Conservation (phyloP, 2,797 vertebrate species). For the Cynopterus sphinx region DNA sequence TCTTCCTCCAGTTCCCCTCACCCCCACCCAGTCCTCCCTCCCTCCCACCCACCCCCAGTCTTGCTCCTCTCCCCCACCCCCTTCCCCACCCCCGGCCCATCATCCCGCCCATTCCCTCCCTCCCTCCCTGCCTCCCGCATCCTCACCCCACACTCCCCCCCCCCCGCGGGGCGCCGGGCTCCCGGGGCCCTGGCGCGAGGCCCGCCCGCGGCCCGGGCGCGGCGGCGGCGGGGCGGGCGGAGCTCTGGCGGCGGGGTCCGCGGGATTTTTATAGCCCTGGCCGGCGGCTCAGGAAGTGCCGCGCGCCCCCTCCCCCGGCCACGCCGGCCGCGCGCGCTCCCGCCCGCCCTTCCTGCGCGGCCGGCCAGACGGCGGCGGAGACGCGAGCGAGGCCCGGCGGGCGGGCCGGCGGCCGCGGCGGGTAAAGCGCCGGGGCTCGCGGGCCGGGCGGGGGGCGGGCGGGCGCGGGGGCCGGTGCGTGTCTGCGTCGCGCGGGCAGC, state of each 20-base stretch:
- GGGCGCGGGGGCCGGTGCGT: too few species aligned
- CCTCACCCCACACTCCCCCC: background rate
- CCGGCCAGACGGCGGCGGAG: conserved; percentile 56
- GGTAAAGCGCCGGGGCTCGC: background rate
- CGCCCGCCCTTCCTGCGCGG: conserved; percentile 80
- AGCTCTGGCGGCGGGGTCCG: conserved; percentile 58
- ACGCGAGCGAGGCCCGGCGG: conserved; percentile 29
- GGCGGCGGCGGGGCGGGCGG: conserved; percentile 82
- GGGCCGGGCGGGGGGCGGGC: too few species aligned
- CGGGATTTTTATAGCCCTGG: conserved; percentile 75
- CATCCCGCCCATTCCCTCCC: conserved; percentile 59
- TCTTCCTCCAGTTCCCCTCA: background rate
- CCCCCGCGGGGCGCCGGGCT: background rate
- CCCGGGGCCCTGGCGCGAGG: conserved; percentile 60
- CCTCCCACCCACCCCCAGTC: background rate
- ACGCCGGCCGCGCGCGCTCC: conserved; percentile 68
- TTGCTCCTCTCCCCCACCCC: background rate
- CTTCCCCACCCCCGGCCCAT: background rate
- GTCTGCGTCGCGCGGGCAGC: background rate
- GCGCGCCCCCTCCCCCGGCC: conserved; percentile 77
- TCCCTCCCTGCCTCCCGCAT: background rate
- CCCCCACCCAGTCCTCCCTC: conserved; percentile 78
- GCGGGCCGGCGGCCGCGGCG: conserved; percentile 10
- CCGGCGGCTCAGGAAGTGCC: conserved; percentile 76
- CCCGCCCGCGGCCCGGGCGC: conserved; percentile 60